These are phyloP conservation scores for Thalassaphorura encarpata DNA, from an alignment of 1,140 invertebrate genomes.

Conservation along the genomic window DNA sequence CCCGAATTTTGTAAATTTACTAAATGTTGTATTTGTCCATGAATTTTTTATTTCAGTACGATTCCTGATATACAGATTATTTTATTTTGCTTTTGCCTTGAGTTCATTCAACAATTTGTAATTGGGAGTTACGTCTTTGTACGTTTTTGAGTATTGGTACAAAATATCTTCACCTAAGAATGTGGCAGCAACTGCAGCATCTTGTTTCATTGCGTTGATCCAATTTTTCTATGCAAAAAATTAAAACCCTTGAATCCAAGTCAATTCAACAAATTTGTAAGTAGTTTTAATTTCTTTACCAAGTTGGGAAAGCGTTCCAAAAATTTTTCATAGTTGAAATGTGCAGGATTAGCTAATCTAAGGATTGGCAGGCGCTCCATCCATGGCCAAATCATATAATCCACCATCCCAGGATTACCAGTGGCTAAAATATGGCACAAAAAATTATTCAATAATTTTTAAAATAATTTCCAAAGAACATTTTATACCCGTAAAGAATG, in stretches of 20 bases:
- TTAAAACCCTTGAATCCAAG: not conserved
- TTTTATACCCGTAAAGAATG: slow-evolving; percentile 35
- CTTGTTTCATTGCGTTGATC: slow-evolving; percentile 55
- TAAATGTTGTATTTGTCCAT: too few species aligned
- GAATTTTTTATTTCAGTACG: too few species aligned
- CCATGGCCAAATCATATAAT: slow-evolving; percentile 86
- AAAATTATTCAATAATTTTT: too few species aligned
- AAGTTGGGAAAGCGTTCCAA: slow-evolving; percentile 35
- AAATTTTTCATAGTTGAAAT: slow-evolving; percentile 22
- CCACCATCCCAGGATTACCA: slow-evolving; percentile 61
- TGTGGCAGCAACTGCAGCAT: slow-evolving; percentile 54
- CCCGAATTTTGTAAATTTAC: too few species aligned
- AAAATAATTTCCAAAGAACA: too few species aligned
- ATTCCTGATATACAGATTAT: too few species aligned
- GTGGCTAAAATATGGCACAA: not conserved
- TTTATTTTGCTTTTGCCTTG: too few species aligned
- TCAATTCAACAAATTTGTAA: not conserved
- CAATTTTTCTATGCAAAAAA: slow-evolving; percentile 51
- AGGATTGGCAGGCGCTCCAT: slow-evolving; percentile 51
- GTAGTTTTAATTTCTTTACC: slow-evolving; percentile 35
- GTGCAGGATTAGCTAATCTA: slow-evolving; percentile 20
- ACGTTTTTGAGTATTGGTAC: too few species aligned
- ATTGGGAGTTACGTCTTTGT: too few species aligned
- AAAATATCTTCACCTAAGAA: too few species aligned
- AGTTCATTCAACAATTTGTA: too few species aligned